Conservation (phyloP, 2,888 invertebrate genomes). For the Pristionchus entomophagus region DNA sequence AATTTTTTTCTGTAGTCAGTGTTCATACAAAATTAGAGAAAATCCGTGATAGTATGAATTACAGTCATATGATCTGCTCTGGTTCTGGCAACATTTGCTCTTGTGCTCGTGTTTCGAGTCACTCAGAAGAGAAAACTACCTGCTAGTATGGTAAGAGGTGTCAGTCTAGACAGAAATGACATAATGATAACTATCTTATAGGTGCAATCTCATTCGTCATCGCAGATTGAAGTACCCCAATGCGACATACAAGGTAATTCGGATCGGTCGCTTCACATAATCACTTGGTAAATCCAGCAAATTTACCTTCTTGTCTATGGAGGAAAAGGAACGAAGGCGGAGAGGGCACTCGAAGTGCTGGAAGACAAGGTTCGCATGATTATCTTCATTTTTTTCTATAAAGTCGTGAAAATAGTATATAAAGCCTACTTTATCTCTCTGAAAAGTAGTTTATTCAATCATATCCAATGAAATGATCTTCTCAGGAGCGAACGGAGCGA, state of each 20-base stretch:
- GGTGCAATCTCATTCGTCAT: slow-evolving; percentile 65
- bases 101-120: slow-evolving; percentile 72
- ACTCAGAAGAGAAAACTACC: slow-evolving; percentile 66
- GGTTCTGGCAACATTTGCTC: slow-evolving; percentile 75
- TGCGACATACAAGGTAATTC: slow-evolving; percentile 65
- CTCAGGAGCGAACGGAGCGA: slow-evolving; percentile 38
- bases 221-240: slow-evolving; percentile 64
- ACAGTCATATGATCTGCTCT: slow-evolving; percentile 70
- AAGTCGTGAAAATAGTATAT: neutral
- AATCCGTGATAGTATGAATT: neutral
- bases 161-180: neutral
- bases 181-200: neutral
- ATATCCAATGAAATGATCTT: no score
- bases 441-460: no score
- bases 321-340: slow-evolving; percentile 65
- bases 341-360: slow-evolving; percentile 61
- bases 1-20: no score
- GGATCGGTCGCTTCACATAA: no score
- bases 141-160: slow-evolving; percentile 62
- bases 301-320: slow-evolving; percentile 67
- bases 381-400: neutral
- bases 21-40: neutral
- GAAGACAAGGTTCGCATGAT: slow-evolving; percentile 53
- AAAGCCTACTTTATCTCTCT: no score
- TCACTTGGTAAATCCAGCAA: slow-evolving; percentile 56